Evolutionary conservation across 2,797 vertebrate species (phyloP), one percentile per base, ranked within the genome.

Genomic region (Apodemus agrarius): DNA sequence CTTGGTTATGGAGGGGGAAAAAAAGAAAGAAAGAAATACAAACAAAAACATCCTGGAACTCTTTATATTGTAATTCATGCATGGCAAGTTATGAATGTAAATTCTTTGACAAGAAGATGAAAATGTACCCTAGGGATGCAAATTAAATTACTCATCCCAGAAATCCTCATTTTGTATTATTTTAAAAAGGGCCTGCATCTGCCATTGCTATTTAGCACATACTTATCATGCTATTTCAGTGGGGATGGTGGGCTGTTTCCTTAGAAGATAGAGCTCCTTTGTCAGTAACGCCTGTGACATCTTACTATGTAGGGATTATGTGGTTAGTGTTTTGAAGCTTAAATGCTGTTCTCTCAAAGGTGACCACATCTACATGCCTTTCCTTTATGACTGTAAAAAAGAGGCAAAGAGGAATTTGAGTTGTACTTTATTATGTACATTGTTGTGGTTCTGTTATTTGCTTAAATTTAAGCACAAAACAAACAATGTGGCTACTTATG

Each of bases 331-430:
- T 97, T 89, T 92, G 95, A 97, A 89, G 96, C 96, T 97, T 98
- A 97, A 97, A 98, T 97, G 86, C 80, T 97, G 95, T 86, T 97
- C 89, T 98, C 97, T 96, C 88, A 98, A 92, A 91, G 93, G 94
- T 7, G 2, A 95, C 92, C 97, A 90, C 21, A 21, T 93, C 69
- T 83, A 52, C 75, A 93, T 81, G 69, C 11, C 40, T 85, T 94
- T 95, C 11, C 40, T 85, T 94, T 95, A 65, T 96, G 67, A 40
- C 65, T 97, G 43, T 83, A 88, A 8, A 91, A 89, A 37, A 82
- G n/a, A 82, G 4, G 95, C 97, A 96, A 92, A 97, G 81, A 69
- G 11, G 63, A 40, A 46, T 96, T 98, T 98, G 61, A 78, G 29
- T 96, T 95, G 7, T 79, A 63, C 2, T 85, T 92, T 69, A 83